These are phyloP conservation scores for Lamproptera curius DNA, from an alignment of 2,888 invertebrate species.

Conservation along the genomic window DNA sequence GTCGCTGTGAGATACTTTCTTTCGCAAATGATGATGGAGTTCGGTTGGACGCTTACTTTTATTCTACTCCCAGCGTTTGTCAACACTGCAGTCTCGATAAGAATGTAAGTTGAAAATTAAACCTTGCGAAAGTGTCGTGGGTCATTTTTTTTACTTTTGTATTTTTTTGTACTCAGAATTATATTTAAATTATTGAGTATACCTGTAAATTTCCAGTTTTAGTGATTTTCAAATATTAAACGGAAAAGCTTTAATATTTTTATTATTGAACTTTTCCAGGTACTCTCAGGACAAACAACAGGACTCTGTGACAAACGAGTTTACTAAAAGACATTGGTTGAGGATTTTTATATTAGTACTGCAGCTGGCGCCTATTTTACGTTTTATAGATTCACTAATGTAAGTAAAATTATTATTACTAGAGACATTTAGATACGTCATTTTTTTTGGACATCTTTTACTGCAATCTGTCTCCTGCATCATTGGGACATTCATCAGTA, in stretches of 20 bases:
- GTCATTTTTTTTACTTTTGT: too few relatives aligned
- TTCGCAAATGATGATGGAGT: slow-evolving; percentile 76
- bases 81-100: slow-evolving; percentile 84
- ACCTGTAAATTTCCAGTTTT: too few relatives aligned
- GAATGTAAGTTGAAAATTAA: slow-evolving; percentile 78
- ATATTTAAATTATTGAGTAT: too few relatives aligned
- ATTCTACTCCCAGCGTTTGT: slow-evolving; percentile 86
- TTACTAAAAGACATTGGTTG: slow-evolving; percentile 77
- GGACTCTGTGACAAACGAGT: slow-evolving; percentile 76
- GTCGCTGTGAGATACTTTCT: slow-evolving; percentile 82
- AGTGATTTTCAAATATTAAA: too few relatives aligned
- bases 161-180: too few relatives aligned
- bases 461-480: too few relatives aligned
- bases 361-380: slow-evolving; percentile 85
- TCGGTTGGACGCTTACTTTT: slow-evolving; percentile 83
- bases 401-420: too few relatives aligned
- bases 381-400: slow-evolving; percentile 81
- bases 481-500: too few relatives aligned
- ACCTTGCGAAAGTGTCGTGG: too few relatives aligned
- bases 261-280: slow-evolving; percentile 53
- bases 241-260: too few relatives aligned
- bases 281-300: slow-evolving; percentile 73
- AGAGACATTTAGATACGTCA: too few relatives aligned
- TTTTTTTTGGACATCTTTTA: too few relatives aligned
- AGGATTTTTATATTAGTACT: slow-evolving; percentile 80